Percentiles rank a stretch among this genome's conserved stretches.
phyloP scores from a whole-genome alignment of 2,113 vertebrate species.

The Microcebus griseorufus region DNA sequence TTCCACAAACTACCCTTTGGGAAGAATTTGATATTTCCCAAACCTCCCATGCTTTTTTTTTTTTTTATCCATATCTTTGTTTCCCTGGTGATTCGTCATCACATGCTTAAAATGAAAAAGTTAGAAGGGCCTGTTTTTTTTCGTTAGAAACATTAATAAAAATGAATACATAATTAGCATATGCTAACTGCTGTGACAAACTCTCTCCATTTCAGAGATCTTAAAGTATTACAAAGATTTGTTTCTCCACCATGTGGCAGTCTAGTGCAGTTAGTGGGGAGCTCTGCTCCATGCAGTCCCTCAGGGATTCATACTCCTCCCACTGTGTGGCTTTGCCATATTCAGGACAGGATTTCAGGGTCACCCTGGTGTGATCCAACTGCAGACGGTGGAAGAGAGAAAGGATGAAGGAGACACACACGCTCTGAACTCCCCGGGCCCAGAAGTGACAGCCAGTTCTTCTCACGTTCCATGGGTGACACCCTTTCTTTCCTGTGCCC shows the following conservation, averaged over 20 bases:
- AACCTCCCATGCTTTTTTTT: background rate
- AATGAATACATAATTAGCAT: background rate
- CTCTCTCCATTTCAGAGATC: background rate
- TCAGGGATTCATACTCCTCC: background rate
- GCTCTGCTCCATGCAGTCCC: background rate
- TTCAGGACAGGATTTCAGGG: background rate
- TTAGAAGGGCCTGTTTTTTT: background rate
- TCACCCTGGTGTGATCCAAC: background rate
- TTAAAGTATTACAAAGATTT: background rate
- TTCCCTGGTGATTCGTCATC: background rate
- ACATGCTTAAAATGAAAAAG: background rate
- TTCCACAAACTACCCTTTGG: background rate
- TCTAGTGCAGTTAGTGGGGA: background rate
- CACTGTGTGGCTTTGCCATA: background rate
- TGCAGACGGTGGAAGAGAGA: background rate
- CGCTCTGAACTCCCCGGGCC: rapidly evolving
- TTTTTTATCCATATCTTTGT: background rate
- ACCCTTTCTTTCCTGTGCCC: background rate
- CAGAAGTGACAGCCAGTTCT: background rate
- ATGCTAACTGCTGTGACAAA: background rate
- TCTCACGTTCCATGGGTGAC: background rate
- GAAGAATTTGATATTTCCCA: conserved; percentile 1
- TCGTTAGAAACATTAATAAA: background rate
- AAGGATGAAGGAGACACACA: background rate
- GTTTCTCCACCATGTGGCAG: background rate